Evolutionary conservation across 2,888 invertebrate genomes (phyloP).

Genomic region (Tupiocoris notatus): DNA sequence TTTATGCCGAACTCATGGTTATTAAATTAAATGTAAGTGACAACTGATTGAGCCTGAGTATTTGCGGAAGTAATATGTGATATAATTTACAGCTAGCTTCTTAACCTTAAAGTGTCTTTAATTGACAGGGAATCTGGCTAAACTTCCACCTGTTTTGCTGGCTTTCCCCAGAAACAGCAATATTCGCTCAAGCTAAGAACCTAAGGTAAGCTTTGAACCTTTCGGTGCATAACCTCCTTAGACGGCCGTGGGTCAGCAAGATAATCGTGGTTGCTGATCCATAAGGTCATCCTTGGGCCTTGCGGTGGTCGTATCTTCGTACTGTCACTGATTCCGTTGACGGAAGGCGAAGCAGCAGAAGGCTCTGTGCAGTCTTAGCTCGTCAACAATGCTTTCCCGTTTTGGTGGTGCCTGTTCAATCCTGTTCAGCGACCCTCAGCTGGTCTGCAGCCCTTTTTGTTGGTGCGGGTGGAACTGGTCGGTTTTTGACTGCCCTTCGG

Average conservation of each 20-base stretch:
- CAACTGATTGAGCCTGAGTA: too few species aligned
- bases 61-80: too few species aligned
- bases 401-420: constrained; percentile 40
- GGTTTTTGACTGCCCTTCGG: constrained; percentile 2
- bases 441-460: constrained; percentile 35
- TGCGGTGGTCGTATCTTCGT: neutral
- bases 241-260: constrained; percentile 36
- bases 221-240: neutral
- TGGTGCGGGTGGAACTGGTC: constrained; percentile 27
- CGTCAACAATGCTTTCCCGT: constrained; percentile 46
- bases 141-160: too few species aligned
- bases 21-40: too few species aligned
- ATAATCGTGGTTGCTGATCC: constrained; percentile 14
- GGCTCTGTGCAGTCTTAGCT: constrained; percentile 47
- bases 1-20: too few species aligned
- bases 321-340: constrained; percentile 46
- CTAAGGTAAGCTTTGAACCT: too few species aligned
- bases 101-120: too few species aligned
- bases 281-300: neutral
- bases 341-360: constrained; percentile 48
- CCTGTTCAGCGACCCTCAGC: constrained; percentile 43
- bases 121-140: too few species aligned
- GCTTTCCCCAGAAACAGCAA: too few species aligned
- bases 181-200: too few species aligned
- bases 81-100: too few species aligned